A percentile compares a stretch with the other conserved stretches of the same genome.
Evolutionary conservation across 2,113 vertebrate species (phyloP).

Genomic region (Hydrolagus affinis): DNA sequence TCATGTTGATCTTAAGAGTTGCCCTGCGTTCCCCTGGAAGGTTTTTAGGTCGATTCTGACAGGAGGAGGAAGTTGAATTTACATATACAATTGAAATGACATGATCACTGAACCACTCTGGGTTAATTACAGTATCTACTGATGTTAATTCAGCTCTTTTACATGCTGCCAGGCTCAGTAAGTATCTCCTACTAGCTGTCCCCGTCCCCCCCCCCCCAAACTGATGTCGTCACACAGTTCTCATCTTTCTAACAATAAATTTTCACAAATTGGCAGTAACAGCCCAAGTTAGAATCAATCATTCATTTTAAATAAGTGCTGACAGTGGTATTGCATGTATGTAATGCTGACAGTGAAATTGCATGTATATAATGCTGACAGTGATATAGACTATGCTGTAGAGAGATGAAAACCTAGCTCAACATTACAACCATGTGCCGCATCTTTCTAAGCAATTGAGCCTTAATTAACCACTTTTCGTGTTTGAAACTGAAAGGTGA

Average conservation of each 20-base stretch:
- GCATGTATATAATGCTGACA: background rate
- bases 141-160: constrained; percentile 12
- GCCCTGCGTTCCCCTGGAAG: background rate
- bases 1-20: background rate
- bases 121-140: constrained; percentile 28
- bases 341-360: background rate
- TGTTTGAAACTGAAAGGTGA: background rate
- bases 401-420: too few relatives aligned
- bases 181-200: background rate
- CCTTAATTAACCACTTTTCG: background rate
- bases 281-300: background rate
- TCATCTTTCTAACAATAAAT: too few relatives aligned
- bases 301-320: background rate
- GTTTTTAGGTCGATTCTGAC: background rate
- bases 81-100: constrained; percentile 31
- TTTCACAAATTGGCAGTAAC: background rate
- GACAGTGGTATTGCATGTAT: background rate
- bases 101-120: constrained; percentile 24
- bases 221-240: too few relatives aligned
- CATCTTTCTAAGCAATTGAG: background rate
- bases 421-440: background rate
- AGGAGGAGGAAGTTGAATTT: background rate
- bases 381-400: background rate
- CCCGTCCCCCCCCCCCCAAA: background rate
- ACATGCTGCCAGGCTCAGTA: background rate